Base-by-base conservation (phyloP, 2,113 vertebrate genomes). In the Aspiorhynchus laticeps region DNA sequence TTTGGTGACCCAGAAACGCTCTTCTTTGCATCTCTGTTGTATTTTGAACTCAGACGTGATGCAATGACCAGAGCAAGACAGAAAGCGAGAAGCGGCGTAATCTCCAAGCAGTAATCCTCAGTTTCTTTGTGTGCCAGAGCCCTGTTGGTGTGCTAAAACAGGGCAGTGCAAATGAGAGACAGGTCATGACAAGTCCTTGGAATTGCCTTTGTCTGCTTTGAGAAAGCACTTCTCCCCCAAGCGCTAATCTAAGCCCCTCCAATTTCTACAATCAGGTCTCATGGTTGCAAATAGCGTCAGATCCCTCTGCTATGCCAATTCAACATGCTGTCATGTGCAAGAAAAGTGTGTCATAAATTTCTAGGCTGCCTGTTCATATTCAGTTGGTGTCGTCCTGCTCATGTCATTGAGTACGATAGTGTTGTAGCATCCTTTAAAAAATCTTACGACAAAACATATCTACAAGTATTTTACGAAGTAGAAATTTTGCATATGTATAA, bases 161-260 rank as follows among this genome's bases (percentile, higher is more conserved):
- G 82, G 67, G 6, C 67, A 73, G 43, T 84, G 82, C 67, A 84
- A 84, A 84, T 73, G 63, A 84, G 65, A 84, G 82, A 73, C 82
- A 73, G 65, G 82, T 84, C 82, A 84, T 73, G 82, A 73, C 82
- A 84, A 53, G 82, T 84, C 82, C 41, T 73, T 84, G 82, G 82
- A 84, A 84, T 73, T 84, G 67, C 43, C 82, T 84, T 73, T 84
- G 82, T 84, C 82, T 84, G 67, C 26, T 84, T 56, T 73, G 65
- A 84, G 46, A 84, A 84, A 56, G 41, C 82, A 73, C 65, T 51
- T 73, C 17, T 69, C 46, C 63, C 82, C 46, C 46, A 84, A 73
- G 65, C 21, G 28, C 67, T 73, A 73, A 84, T 73, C 82, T 73
- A 28, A 73, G 67, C 43, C 43, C 26, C 67, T 73, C 19, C 31